Evolutionary conservation across 2,797 vertebrate species (phyloP), one percentile per base, ranked within the genome.

Genomic region (Labroides dimidiatus): DNA sequence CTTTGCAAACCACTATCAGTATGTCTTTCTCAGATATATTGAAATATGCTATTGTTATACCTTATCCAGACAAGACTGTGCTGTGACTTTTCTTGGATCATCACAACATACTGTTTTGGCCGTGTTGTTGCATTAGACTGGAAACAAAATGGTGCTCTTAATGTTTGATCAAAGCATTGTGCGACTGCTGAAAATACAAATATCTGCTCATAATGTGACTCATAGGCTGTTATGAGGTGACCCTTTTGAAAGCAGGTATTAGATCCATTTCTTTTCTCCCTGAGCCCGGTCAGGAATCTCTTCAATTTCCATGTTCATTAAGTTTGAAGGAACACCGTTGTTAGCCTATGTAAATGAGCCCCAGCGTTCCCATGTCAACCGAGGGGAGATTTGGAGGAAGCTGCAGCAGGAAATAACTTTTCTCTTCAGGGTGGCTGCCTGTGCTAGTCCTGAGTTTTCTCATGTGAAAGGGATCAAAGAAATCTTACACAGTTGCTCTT

Each of bases 401-500:
- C 73, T 53, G 53, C 50, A 23, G 66, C 76, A 77, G 59, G 75
- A 80, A 85, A 84, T 63, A 65, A 54, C 69, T 77, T 69, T 81
- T 52, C 80, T 84, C 82, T 84, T 85, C 61, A 42, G 81, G 84
- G 82, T 87, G 74, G 81, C 78, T 81, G 60, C 52, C 72, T 81
- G 77, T 56, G 64, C 77, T 64, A 72, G 80, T 84, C 47, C 72
- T 74, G 78, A 50, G 45, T 79, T 87, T 81, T 80, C 83, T 78
- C 59, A 64, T 72, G 75, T 84, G 84, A 79, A 88, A 82, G 36
- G 69, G 83, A 90, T 90, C 88, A 91, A 87, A 91, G 87, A 83
- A 64, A 74, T 87, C 84, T 78, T 65, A 62, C 77, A 69, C 69
- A 65, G 72, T 48, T 81, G 24, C 86, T 82, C 84, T 89, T 89